Conservation (phyloP, 1,140 invertebrate genomes). For the Caenorhabditis briggsae region DNA sequence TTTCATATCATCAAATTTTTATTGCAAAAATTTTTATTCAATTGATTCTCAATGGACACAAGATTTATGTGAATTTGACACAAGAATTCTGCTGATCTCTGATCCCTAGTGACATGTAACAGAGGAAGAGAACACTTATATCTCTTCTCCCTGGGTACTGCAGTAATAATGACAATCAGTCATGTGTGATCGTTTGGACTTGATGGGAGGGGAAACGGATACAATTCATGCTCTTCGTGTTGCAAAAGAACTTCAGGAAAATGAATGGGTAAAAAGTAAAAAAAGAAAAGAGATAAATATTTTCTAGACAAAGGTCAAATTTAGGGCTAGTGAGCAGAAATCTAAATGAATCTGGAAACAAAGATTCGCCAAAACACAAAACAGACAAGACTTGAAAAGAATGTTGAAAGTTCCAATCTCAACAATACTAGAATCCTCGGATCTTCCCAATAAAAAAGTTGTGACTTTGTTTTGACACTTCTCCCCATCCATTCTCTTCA, state of each 20-base stretch:
- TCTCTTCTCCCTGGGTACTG: neutral
- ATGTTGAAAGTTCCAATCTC: no score
- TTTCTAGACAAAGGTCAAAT: no score
- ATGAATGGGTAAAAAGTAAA: neutral
- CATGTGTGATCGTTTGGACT: conserved; percentile 30
- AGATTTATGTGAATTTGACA: neutral
- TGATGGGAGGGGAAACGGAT: neutral
- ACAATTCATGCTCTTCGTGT: neutral
- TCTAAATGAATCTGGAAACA: no score
- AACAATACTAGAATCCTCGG: no score
- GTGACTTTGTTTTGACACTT: neutral
- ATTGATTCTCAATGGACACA: no score
- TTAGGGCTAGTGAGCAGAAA: no score
- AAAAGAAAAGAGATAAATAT: neutral
- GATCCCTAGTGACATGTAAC: neutral
- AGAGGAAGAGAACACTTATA: conserved; percentile 17
- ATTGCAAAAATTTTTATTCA: no score
- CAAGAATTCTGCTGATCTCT: neutral
- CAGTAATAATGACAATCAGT: conserved; percentile 47
- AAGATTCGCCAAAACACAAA: no score
- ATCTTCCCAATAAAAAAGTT: no score
- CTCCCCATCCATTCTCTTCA: neutral
- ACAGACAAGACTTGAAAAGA: no score
- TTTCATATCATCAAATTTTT: neutral
- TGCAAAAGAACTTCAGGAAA: neutral